Evolutionary conservation across 2,797 vertebrate species (phyloP), one percentile per base, ranked within the genome.

Genomic region (Cossypha dichroa): DNA sequence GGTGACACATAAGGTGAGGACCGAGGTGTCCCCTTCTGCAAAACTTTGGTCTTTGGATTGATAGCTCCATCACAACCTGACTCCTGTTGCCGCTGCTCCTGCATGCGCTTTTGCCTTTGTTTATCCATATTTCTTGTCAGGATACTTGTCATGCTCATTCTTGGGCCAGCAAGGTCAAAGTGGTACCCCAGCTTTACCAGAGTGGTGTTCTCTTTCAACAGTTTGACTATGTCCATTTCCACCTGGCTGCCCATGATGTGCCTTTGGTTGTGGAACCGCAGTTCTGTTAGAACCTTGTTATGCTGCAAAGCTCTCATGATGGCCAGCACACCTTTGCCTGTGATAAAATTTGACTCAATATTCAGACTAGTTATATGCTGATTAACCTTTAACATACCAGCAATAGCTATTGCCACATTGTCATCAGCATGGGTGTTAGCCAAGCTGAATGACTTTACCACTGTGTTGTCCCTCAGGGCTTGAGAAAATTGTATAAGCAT

Each of bases 141-240:
- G 68, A 99, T 99, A 91, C 99, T 98, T 0, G 99, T 99, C 98
- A 99, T 99, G 96, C 99, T 99, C 98, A 99, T 99, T 68, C 99
- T 98, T 91, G 99, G 99, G 43, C 99, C 99, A 23, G 99, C 98
- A 16, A 99, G 98, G 94, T 99, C 99, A 92, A 99, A 99, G 94
- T 99, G 99, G 96, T 99, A 99, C 12, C 99, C 99, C 67, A 99
- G 96, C 91, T 99, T 99, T 89, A 99, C 98, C 96, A 99, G 93
- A 18, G 98, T 99, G 68, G 97, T 97, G 97, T 99, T 99, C 67
- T 99, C 99, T 95, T 98, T 98, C 91, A 99, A 94, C 58, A 99
- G 96, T 98, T 99, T 99, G 80, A 98, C 99, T 93, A 99, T 99
- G 97, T 99, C 99, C 99, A 99, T 99, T 97, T 99, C 99, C 19